A percentile compares a stretch with the other conserved stretches of the same genome.
phyloP scores from a whole-genome alignment of 1,140 invertebrate species.

The Caenorhabditis latens region DNA sequence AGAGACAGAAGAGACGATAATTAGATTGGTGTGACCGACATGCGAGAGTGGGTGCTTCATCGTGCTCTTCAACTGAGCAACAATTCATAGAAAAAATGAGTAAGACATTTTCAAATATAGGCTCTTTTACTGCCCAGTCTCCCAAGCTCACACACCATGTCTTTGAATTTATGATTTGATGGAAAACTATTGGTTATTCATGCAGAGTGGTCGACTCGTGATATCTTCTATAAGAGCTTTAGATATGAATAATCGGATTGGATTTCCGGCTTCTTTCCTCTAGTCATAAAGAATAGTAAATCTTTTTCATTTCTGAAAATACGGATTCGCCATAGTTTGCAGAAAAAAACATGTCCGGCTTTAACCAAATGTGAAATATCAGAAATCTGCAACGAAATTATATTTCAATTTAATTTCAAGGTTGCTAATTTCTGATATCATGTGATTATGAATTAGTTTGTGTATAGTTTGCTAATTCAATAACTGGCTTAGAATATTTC shows the following conservation, averaged over 20 bases:
- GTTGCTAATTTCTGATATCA: constrained; percentile 11
- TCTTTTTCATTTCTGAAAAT: neutral
- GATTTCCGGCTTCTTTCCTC: constrained; percentile 18
- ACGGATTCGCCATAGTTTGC: neutral
- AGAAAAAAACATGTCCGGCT: neutral
- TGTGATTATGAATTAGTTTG: neutral
- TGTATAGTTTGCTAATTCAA: neutral
- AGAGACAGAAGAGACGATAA: constrained; percentile 42
- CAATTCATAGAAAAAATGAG: constrained; percentile 2
- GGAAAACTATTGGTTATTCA: constrained; percentile 38
- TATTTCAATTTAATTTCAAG: neutral
- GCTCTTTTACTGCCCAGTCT: neutral
- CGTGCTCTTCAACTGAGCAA: constrained; percentile 9
- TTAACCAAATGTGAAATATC: neutral
- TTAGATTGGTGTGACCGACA: constrained; percentile 45
- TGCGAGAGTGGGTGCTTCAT: neutral
- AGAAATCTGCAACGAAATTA: neutral
- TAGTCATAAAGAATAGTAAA: neutral
- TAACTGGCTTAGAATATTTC: neutral
- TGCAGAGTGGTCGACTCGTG: constrained; percentile 3
- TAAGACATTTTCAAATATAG: neutral
- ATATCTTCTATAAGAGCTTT: constrained; percentile 29
- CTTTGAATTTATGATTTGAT: constrained; percentile 45
- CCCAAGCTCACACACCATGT: neutral
- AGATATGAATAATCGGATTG: constrained; percentile 22